Evolutionary conservation across 2,797 vertebrate species (phyloP).

Genomic region (Bradypodion pumilum): DNA sequence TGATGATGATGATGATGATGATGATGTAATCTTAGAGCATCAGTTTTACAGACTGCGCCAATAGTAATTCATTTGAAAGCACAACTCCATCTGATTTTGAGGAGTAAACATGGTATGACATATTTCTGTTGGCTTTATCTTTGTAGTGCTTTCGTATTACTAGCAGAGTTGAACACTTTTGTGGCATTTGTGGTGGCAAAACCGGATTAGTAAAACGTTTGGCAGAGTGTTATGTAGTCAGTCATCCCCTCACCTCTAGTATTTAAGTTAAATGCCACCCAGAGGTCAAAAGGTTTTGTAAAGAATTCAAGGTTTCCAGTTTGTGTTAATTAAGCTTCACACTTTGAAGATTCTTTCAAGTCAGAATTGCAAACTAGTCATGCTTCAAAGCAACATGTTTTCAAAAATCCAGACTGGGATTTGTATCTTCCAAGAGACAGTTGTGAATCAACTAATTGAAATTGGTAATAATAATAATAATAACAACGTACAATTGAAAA

Average conservation of each 20-base stretch:
- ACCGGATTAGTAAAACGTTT: conserved; percentile 59
- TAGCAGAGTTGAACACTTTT: conserved; percentile 63
- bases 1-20: too few species aligned
- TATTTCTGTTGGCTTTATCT: conserved; percentile 9
- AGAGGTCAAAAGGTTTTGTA: conserved; percentile 68
- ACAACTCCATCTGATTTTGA: neutral
- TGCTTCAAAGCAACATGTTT: conserved; percentile 64
- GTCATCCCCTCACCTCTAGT: conserved; percentile 67
- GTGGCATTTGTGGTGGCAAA: conserved; percentile 53
- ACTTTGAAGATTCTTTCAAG: conserved; percentile 71
- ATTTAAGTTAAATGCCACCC: conserved; percentile 57
- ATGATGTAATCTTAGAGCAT: neutral
- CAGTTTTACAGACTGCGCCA: neutral
- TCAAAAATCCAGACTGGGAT: conserved; percentile 51
- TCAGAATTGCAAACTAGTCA: conserved; percentile 62
- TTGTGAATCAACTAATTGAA: conserved; percentile 29
- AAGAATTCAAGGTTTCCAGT: conserved; percentile 69
- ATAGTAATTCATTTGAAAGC: neutral
- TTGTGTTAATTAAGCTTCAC: conserved; percentile 64
- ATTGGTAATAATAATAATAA: conserved; percentile 37
- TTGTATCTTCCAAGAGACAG: conserved; percentile 30
- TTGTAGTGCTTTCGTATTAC: conserved; percentile 63
- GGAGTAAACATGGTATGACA: neutral
- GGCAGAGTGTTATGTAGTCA: conserved; percentile 60
- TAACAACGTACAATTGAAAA: conserved; percentile 41